Evolutionary conservation across 2,797 vertebrate genomes (phyloP).

Genomic region (Enteromius fasciolatus): DNA sequence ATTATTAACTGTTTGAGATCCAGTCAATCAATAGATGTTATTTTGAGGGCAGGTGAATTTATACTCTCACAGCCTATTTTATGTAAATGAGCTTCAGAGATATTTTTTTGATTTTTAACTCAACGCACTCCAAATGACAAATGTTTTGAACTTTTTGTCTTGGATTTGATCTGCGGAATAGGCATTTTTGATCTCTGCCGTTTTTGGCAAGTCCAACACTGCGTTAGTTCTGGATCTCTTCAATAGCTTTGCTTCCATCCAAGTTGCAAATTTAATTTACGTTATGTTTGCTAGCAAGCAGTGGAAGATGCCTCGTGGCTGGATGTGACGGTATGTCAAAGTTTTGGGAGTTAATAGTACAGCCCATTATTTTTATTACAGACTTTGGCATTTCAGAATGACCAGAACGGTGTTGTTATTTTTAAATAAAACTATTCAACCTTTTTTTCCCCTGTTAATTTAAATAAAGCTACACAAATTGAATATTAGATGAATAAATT

Average conservation of each 20-base stretch:
- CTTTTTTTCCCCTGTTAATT: neutral
- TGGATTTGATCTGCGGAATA: neutral
- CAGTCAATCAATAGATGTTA: neutral
- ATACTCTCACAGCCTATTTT: neutral
- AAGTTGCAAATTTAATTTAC: neutral
- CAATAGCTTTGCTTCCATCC: neutral
- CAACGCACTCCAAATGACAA: no score
- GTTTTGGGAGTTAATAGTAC: neutral
- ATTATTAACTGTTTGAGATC: neutral
- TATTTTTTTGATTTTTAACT: neutral
- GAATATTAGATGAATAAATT: neutral
- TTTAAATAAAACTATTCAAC: neutral
- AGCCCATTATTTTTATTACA: neutral
- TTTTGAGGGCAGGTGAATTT: neutral
- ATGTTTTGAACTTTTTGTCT: neutral
- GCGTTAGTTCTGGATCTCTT: neutral
- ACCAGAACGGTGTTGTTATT: neutral
- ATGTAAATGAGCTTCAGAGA: neutral
- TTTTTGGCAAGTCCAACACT: neutral
- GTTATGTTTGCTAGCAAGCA: neutral
- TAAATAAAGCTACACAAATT: neutral
- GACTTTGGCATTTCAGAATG: neutral
- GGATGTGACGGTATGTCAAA: neutral
- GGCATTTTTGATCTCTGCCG: neutral
- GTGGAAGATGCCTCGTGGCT: neutral